Evolutionary conservation across 2,113 vertebrate species (phyloP).

Genomic region (Heterotilapia buettikoferi): DNA sequence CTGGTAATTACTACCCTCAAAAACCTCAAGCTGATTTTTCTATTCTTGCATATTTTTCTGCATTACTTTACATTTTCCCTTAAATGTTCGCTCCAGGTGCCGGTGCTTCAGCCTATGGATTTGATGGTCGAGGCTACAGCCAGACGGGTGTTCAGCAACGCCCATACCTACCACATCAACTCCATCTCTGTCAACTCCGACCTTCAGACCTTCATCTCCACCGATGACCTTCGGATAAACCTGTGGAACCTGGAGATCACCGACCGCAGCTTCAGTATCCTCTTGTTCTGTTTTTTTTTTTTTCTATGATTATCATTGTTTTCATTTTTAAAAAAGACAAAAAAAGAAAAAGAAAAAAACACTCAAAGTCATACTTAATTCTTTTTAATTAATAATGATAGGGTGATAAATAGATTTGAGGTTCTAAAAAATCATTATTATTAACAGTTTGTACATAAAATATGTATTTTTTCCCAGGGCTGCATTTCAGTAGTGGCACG

Average conservation of each 20-base stretch:
- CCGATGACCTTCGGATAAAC: conserved; percentile 92
- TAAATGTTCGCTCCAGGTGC: conserved; percentile 65
- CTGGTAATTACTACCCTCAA: not conserved
- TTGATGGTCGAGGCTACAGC: conserved; percentile 95
- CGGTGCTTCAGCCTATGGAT: conserved; percentile 92
- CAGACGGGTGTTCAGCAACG: conserved; percentile 87
- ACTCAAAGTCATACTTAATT: not conserved
- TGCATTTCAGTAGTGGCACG: not conserved
- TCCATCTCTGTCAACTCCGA: conserved; percentile 97
- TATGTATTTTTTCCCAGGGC: not conserved
- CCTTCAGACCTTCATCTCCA: conserved; percentile 96
- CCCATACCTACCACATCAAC: conserved; percentile 97
- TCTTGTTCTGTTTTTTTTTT: conserved; percentile 24
- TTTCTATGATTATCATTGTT: not conserved
- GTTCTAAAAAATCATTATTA: not conserved
- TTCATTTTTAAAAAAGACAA: not conserved
- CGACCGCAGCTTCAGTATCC: conserved; percentile 98
- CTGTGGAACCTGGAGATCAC: conserved; percentile 97
- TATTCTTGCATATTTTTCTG: not conserved
- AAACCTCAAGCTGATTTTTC: not conserved
- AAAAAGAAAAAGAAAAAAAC: not conserved
- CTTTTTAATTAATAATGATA: not conserved
- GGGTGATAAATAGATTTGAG: not conserved
- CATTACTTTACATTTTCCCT: not conserved
- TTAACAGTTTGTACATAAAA: not conserved